Evolutionary conservation across 2,888 invertebrate species (phyloP), one percentile per base, ranked within the genome.

Genomic region (Gerosis bhagava): DNA sequence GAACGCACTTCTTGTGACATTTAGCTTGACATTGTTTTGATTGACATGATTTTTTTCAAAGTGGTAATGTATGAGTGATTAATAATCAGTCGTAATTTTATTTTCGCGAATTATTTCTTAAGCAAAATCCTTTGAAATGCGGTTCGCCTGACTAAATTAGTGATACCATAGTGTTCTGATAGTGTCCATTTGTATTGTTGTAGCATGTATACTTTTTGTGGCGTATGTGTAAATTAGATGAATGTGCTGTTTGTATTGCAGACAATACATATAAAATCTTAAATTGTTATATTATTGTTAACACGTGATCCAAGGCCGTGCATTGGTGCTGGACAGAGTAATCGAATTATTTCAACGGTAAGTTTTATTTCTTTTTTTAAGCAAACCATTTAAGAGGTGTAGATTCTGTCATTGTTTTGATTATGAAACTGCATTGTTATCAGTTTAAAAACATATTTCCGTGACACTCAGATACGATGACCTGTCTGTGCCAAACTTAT

Each of bases 21-120:
- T n/a, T n/a, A n/a, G n/a, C n/a, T n/a, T n/a, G n/a, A n/a, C n/a
- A n/a, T n/a, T n/a, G 1, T 11, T 26, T 13, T 28, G 28, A 12
- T 24, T 45, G 37, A 46, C 39, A 26, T 50, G 34, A 45, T 29
- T 47, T 45, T 56, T 57, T 54, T 45, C 32, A 59, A 59, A 63
- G 63, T 73, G 76, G n/a, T n/a, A n/a, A n/a, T n/a, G n/a, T n/a
- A n/a, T n/a, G n/a, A n/a, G n/a, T n/a, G n/a, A n/a, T n/a, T n/a
- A n/a, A n/a, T n/a, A 78, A 70, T 78, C 70, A 77, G 79, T 71
- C 80, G 79, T 72, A 78, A 72, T 62, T 64, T 63, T 62, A 57
- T 51, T 66, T 61, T 62, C 46, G 26, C 37, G 13, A 59, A 56
- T 56, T 60, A 51, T 62, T 59, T 53, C 37, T 53, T 50, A 44